Evolutionary conservation across 1,140 invertebrate genomes (phyloP).

Genomic region (Scaptomyza montana): DNA sequence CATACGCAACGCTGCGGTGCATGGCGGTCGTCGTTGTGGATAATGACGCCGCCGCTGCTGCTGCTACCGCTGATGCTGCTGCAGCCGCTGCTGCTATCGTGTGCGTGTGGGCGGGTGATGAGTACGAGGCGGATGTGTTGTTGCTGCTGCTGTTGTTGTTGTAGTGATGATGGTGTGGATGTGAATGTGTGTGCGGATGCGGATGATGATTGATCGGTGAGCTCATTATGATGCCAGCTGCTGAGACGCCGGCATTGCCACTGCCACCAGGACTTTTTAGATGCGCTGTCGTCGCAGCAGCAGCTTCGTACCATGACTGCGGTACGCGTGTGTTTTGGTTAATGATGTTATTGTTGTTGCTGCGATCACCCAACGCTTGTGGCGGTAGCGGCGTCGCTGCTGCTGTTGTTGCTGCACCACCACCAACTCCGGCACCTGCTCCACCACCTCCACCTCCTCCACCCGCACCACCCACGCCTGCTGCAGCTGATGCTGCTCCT

Average conservation of each 20-base stretch:
- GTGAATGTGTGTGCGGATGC: conserved; percentile 40
- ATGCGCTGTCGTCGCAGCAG: conserved; percentile 74
- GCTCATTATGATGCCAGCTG: conserved; percentile 75
- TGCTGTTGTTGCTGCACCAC: conserved; percentile 41
- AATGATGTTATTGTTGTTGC: conserved; percentile 76
- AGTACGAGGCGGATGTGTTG: conserved; percentile 67
- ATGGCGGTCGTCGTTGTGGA: conserved; percentile 83
- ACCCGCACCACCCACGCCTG: conserved; percentile 66
- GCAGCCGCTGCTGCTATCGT: conserved; percentile 46
- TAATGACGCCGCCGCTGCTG: conserved; percentile 47
- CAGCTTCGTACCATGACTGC: conserved; percentile 83
- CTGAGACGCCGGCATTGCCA: conserved; percentile 82
- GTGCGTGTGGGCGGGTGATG: conserved; percentile 66
- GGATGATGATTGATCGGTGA: conserved; percentile 73
- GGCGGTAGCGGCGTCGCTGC: conserved; percentile 42
- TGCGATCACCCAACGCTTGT: conserved; percentile 71
- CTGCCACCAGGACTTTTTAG: conserved; percentile 83
- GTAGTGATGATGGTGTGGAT: conserved; percentile 44
- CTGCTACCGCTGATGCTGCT: conserved; percentile 26
- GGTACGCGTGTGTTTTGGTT: conserved; percentile 72
- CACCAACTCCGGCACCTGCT: conserved; percentile 65
- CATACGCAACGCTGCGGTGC: conserved; percentile 84
- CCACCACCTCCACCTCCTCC: conserved; percentile 42
- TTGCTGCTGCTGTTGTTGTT: conserved; percentile 56
- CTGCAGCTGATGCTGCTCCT: conserved; percentile 52